phyloP scores from a whole-genome alignment of 1,140 invertebrate species.

The Magallana angulata region DNA sequence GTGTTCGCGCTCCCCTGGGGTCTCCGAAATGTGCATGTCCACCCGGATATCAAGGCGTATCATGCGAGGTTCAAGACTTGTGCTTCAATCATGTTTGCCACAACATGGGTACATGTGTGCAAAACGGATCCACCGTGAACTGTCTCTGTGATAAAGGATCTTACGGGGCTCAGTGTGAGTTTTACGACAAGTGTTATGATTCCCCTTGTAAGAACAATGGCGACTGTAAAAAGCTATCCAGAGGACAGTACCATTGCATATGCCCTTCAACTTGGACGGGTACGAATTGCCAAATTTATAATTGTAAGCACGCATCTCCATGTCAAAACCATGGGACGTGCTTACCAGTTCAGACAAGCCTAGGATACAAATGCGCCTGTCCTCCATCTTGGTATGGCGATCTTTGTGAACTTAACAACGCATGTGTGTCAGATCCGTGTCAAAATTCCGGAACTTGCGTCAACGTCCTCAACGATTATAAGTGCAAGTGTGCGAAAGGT shows the following conservation, averaged over 20 bases:
- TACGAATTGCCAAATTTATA: background rate
- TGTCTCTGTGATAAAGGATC: conserved; percentile 11
- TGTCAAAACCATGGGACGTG: conserved; percentile 10
- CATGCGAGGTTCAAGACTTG: conserved; percentile 4
- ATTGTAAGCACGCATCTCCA: background rate
- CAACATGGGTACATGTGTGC: conserved; percentile 4
- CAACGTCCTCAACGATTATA: background rate
- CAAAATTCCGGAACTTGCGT: background rate
- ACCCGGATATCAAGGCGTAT: background rate
- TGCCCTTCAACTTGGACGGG: background rate
- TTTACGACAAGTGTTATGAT: conserved; percentile 22
- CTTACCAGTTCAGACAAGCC: background rate
- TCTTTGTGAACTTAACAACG: background rate
- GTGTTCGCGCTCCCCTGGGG: background rate
- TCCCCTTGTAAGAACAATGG: background rate
- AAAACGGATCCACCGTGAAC: background rate
- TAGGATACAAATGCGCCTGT: background rate
- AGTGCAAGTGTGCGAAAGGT: background rate
- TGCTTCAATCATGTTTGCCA: background rate
- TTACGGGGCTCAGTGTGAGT: background rate
- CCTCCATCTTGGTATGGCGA: background rate
- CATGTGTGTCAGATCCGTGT: background rate
- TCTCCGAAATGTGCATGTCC: conserved; percentile 8
- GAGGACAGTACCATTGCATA: background rate
- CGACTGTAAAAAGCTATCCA: background rate